Evolutionary conservation across 2,888 invertebrate species (phyloP).

Genomic region (Pilophorus perplexus): DNA sequence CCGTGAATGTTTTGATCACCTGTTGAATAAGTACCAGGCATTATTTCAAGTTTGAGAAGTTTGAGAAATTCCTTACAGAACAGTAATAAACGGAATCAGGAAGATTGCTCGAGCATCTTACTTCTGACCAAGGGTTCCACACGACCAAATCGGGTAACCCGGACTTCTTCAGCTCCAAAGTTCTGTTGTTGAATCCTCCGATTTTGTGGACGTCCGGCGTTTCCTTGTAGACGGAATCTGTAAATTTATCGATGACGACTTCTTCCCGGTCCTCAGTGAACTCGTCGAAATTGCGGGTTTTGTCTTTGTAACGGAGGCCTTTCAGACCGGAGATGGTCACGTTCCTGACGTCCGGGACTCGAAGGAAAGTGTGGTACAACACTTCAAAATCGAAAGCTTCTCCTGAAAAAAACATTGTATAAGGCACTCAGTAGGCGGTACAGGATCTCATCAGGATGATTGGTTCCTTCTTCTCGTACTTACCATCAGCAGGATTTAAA

Average conservation of each 20-base stretch:
- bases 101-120: too few species aligned
- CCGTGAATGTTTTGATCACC: slow-evolving; percentile 19
- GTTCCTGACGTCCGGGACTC: slow-evolving; percentile 16
- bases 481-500: slow-evolving; percentile 10
- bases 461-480: too few species aligned
- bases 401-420: too few species aligned
- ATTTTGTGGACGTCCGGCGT: slow-evolving; percentile 16
- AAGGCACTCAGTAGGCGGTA: too few species aligned
- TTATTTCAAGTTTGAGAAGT: too few species aligned
- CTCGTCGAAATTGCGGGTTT: not conserved
- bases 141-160: slow-evolving; percentile 29
- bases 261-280: slow-evolving; percentile 16
- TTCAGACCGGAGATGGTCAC: slow-evolving; percentile 12
- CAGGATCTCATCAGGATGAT: too few species aligned
- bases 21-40: too few species aligned
- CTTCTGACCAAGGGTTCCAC: slow-evolving; percentile 35
- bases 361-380: slow-evolving; percentile 29
- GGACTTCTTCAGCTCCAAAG: not conserved
- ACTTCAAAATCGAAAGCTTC: slow-evolving; percentile 19
- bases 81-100: too few species aligned
- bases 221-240: slow-evolving; percentile 18
- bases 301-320: slow-evolving; percentile 11
- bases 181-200: not conserved
- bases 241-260: not conserved
- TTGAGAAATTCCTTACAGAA: too few species aligned